These are phyloP conservation scores for Catharus fuscescens DNA, from an alignment of 2,113 vertebrate species.

Conservation along the genomic window DNA sequence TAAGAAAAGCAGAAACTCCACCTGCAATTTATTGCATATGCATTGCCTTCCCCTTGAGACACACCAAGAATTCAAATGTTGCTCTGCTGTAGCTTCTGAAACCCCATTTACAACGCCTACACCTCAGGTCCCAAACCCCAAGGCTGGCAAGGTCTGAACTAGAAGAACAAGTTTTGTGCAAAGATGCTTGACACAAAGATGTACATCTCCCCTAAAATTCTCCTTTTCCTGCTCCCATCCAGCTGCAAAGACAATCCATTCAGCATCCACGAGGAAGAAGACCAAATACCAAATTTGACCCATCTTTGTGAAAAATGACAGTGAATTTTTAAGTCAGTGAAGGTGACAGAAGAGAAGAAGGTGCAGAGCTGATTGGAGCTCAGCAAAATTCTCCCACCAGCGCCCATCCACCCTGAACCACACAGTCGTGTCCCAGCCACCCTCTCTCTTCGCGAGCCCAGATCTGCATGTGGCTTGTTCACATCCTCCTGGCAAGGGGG, in stretches of 20 bases:
- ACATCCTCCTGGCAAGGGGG: slow-evolving; percentile 12
- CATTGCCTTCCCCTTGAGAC: not conserved
- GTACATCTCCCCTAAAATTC: not conserved
- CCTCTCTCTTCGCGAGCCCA: not conserved
- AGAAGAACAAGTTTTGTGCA: not conserved
- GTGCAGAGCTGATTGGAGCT: not conserved
- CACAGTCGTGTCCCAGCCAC: not conserved
- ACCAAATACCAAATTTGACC: not conserved
- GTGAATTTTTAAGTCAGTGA: not conserved
- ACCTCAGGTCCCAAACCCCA: not conserved
- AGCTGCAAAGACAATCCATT: not conserved
- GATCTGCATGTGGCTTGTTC: not conserved
- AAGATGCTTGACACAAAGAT: not conserved
- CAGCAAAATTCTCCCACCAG: not conserved
- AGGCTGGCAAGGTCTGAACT: not conserved
- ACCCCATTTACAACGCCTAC: not conserved
- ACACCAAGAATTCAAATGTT: not conserved
- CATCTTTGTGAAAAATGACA: not conserved
- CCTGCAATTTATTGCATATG: not conserved
- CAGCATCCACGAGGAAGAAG: not conserved
- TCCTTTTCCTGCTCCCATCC: not conserved
- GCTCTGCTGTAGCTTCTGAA: not conserved
- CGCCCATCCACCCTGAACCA: not conserved
- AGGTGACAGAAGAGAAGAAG: not conserved
- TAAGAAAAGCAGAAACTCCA: not conserved